These are phyloP conservation scores for Bombylius discolor DNA, from an alignment of 2,888 invertebrate genomes.

Conservation along the genomic window DNA sequence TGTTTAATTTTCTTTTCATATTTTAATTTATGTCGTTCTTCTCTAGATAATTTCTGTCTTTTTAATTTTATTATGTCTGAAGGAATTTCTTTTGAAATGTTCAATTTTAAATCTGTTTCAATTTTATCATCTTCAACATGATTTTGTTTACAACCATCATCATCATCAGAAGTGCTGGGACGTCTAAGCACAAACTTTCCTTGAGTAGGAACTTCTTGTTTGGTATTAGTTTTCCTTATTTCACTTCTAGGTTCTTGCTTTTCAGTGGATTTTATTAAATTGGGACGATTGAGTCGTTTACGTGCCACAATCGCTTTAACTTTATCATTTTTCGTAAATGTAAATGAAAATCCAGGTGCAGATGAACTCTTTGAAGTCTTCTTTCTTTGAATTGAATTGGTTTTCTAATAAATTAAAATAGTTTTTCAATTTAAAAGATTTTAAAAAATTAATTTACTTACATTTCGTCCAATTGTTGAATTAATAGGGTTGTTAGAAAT, in stretches of 20 bases:
- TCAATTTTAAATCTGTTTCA: slow-evolving; percentile 13
- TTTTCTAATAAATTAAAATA: too few species aligned
- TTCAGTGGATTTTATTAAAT: too few species aligned
- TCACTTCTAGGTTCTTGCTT: too few species aligned
- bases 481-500: too few species aligned
- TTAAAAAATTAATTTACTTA: too few species aligned
- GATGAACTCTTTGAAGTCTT: not conserved
- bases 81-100: slow-evolving; percentile 10
- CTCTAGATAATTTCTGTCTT: slow-evolving; percentile 18
- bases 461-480: too few species aligned
- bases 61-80: not conserved
- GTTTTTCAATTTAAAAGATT: too few species aligned
- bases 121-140: too few species aligned
- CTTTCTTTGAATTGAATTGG: not conserved
- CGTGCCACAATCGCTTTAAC: slow-evolving; percentile 31
- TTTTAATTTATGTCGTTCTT: slow-evolving; percentile 19
- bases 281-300: slow-evolving; percentile 15
- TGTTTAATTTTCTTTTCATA: slow-evolving; percentile 1
- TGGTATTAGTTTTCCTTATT: not conserved
- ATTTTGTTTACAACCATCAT: not conserved
- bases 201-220: not conserved
- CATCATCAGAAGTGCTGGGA: not conserved
- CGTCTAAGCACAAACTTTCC: not conserved
- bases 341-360: slow-evolving; percentile 21
- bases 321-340: slow-evolving; percentile 24